These are phyloP conservation scores for Cisticola juncidis DNA, from an alignment of 2,113 vertebrate species.

Conservation along the genomic window DNA sequence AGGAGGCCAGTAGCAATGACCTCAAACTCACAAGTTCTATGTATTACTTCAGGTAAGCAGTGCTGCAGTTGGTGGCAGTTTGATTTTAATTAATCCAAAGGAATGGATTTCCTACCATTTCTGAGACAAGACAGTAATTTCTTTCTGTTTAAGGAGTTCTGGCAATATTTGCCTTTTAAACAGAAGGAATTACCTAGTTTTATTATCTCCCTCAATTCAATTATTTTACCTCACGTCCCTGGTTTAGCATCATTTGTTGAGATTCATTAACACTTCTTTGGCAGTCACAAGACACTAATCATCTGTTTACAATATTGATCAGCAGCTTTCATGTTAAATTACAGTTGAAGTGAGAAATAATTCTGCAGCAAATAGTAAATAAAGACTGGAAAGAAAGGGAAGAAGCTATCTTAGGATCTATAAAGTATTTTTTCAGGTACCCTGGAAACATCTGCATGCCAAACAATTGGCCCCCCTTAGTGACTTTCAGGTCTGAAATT, in stretches of 20 bases:
- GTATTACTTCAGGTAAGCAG: not conserved
- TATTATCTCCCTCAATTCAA: not conserved
- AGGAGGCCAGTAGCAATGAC: not conserved
- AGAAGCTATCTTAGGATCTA: not conserved
- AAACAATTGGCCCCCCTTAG: not conserved
- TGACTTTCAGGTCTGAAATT: not conserved
- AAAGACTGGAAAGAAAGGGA: not conserved
- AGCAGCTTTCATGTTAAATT: conserved; percentile 31
- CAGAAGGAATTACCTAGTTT: not conserved
- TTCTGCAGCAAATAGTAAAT: not conserved
- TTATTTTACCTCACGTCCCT: conserved; percentile 9
- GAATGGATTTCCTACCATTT: not conserved
- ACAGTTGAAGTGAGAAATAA: conserved; percentile 14
- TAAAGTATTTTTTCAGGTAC: not conserved
- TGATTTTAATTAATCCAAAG: not conserved
- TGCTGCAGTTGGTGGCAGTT: not conserved
- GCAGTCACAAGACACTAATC: conserved; percentile 33
- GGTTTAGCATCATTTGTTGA: not conserved
- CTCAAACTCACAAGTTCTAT: not conserved
- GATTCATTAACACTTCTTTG: conserved; percentile 38
- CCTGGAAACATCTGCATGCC: not conserved
- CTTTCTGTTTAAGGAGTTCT: conserved; percentile 8
- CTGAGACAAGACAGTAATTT: not conserved
- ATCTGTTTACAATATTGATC: conserved; percentile 52
- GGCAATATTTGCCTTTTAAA: conserved; percentile 26